These are phyloP conservation scores for Sciurus vulgaris DNA, from an alignment of 2,797 vertebrate genomes.

Conservation along the genomic window DNA sequence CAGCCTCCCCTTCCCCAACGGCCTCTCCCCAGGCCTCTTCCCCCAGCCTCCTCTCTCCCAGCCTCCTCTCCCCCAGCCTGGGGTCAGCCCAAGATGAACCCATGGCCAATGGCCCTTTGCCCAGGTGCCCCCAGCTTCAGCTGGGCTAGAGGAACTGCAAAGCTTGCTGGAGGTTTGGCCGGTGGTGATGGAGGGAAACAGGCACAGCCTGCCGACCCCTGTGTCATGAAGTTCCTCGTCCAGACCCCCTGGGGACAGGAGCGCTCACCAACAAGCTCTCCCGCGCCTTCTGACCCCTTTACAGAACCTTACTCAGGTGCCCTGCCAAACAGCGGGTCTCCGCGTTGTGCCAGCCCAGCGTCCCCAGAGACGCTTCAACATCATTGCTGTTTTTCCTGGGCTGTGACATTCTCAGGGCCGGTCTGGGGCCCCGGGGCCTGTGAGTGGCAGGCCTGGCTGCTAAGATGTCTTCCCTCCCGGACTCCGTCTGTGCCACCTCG, in stretches of 20 bases:
- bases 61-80: background rate
- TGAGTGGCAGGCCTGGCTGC: rapidly evolving
- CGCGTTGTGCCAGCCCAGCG: background rate
- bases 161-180: background rate
- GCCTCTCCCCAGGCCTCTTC: no score
- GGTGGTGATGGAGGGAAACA: rapidly evolving
- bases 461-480: background rate
- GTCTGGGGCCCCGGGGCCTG: background rate
- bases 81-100: background rate
- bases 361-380: background rate
- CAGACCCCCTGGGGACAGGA: no score
- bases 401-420: background rate
- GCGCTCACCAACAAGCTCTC: no score
- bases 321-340: no score
- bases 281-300: no score
- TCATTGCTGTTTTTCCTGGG: background rate
- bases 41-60: rapidly evolving
- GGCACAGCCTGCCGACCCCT: rapidly evolving
- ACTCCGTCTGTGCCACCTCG: no score
- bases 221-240: background rate
- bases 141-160: rapidly evolving
- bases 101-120: no score
- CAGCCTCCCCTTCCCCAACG: background rate
- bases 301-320: no score
- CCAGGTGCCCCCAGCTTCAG: background rate